Conservation (phyloP, 2,113 vertebrate genomes). For the Craseonycteris thonglongyai region DNA sequence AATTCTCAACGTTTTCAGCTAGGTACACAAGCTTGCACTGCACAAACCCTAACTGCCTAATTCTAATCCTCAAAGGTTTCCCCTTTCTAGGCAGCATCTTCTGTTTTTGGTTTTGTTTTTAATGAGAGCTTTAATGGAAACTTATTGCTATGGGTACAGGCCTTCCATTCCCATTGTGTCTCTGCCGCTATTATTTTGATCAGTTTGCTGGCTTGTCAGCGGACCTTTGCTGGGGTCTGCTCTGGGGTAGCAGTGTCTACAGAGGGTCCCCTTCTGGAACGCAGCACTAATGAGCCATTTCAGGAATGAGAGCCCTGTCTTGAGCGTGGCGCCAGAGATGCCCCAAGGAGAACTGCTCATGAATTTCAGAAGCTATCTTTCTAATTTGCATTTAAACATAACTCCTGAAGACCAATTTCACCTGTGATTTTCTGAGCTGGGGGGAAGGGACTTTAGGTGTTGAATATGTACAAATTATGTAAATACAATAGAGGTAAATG, state of each 20-base stretch:
- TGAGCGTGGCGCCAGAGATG: constrained; percentile 66
- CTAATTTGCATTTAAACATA: constrained; percentile 66
- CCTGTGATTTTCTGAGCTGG: constrained; percentile 39
- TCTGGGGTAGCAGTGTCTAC: constrained; percentile 49
- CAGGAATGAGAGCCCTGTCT: constrained; percentile 39
- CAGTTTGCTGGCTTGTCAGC: constrained; percentile 53
- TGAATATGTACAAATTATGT: constrained; percentile 46
- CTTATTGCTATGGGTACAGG: constrained; percentile 31
- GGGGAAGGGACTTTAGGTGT: constrained; percentile 21
- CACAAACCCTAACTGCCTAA: not conserved
- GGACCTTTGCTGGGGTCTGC: constrained; percentile 50
- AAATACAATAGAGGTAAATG: constrained; percentile 19
- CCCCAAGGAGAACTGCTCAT: constrained; percentile 65
- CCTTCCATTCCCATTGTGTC: constrained; percentile 45
- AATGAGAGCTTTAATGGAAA: constrained; percentile 60
- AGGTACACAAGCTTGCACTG: not conserved
- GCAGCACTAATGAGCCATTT: constrained; percentile 70
- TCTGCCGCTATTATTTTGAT: constrained; percentile 70
- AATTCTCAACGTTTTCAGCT: not conserved
- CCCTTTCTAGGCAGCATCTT: constrained; percentile 38
- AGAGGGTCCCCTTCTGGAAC: constrained; percentile 67
- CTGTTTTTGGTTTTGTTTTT: not conserved
- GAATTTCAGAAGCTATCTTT: constrained; percentile 70
- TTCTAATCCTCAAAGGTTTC: not conserved
- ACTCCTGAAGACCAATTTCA: constrained; percentile 64